A percentile compares a stretch with the other conserved stretches of the same genome.
phyloP scores from a whole-genome alignment of 2,888 invertebrate genomes.

The Pomacea canaliculata region DNA sequence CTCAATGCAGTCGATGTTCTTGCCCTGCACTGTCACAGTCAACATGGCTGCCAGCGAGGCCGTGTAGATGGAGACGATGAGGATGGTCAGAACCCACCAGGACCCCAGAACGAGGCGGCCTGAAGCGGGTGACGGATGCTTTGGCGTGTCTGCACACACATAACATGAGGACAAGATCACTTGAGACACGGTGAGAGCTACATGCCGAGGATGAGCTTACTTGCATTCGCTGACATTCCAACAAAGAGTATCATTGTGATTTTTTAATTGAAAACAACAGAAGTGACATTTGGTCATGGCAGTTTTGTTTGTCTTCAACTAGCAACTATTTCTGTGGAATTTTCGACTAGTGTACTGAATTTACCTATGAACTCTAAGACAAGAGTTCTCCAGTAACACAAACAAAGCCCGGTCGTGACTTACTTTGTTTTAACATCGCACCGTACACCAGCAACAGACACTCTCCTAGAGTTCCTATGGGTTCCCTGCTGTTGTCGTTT shows the following conservation, averaged over 20 bases:
- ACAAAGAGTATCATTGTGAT: too few species aligned
- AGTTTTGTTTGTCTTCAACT: too few species aligned
- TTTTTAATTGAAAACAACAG: too few species aligned
- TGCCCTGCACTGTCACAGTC: slow-evolving; percentile 1
- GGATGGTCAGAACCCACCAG: slow-evolving; percentile 24
- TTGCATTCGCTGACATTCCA: too few species aligned
- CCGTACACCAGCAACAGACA: not conserved
- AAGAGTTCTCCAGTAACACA: too few species aligned
- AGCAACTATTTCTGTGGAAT: too few species aligned
- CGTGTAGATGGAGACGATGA: slow-evolving; percentile 21
- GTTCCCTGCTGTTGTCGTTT: not conserved
- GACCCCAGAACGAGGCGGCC: slow-evolving; percentile 22
- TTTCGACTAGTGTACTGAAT: too few species aligned
- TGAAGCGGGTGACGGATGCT: not conserved
- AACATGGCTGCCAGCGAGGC: slow-evolving; percentile 18
- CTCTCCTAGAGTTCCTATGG: not conserved
- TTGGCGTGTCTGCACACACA: not conserved
- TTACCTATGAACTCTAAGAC: too few species aligned
- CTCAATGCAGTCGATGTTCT: slow-evolving; percentile 16
- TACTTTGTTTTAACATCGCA: not conserved
- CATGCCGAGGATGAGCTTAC: too few species aligned
- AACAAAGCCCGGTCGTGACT: too few species aligned
- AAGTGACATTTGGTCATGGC: too few species aligned
- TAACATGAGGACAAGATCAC: not conserved
- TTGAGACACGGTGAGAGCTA: not conserved